A percentile compares a stretch with the other conserved stretches of the same genome.
Evolutionary conservation across 2,113 vertebrate species (phyloP).

Genomic region (Microtus oregoni): DNA sequence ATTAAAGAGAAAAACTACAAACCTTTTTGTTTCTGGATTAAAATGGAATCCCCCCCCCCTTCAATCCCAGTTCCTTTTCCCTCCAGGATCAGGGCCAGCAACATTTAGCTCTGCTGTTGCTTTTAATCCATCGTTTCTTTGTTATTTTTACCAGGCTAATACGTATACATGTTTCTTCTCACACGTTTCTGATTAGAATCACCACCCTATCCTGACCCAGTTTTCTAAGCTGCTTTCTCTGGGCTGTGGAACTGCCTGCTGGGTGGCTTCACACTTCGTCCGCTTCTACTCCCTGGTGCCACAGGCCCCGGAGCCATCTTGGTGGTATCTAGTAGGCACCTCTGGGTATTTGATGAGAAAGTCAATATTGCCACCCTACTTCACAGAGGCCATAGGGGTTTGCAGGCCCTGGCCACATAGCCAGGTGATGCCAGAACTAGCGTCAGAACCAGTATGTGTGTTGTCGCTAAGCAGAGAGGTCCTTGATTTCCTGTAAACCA

Average conservation of each 20-base stretch:
- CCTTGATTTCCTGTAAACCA: background rate
- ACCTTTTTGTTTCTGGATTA: constrained; percentile 19
- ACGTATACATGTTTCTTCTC: background rate
- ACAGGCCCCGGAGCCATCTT: background rate
- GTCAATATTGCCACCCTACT: background rate
- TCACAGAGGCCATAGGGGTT: background rate
- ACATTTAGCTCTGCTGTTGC: background rate
- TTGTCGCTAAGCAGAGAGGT: background rate
- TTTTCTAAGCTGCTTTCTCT: constrained; percentile 67
- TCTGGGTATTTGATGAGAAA: background rate
- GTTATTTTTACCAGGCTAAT: constrained; percentile 61
- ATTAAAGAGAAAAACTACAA: constrained; percentile 50
- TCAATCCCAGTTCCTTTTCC: constrained; percentile 6
- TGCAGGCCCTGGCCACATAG: background rate
- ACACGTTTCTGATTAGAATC: constrained; percentile 42
- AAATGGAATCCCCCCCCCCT: constrained; percentile 26
- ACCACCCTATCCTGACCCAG: constrained; percentile 34
- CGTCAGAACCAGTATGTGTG: background rate
- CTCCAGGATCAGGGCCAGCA: background rate
- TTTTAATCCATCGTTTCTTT: constrained; percentile 45
- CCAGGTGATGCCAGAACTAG: background rate
- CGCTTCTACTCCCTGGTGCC: background rate
- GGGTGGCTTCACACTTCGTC: constrained; percentile 11
- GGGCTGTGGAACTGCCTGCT: background rate
- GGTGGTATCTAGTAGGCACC: background rate